These are phyloP conservation scores for Lamellibrachia satsuma DNA, from an alignment of 2,888 invertebrate genomes.

Conservation along the genomic window DNA sequence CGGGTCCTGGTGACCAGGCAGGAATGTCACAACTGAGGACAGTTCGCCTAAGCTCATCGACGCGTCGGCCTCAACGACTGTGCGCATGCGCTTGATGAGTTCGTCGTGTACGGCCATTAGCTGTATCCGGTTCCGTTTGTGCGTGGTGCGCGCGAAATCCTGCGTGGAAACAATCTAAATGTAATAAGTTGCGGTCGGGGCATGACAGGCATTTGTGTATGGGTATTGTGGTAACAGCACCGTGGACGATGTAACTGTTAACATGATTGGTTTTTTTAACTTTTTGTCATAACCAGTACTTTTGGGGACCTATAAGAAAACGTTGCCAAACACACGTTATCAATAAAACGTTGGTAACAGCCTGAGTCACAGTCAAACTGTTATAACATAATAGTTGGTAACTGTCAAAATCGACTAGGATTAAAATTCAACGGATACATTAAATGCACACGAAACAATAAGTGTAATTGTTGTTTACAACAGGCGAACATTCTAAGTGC, in stretches of 20 bases:
- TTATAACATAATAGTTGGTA: background rate
- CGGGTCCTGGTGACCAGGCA: slow-evolving; percentile 35
- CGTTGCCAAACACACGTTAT: no score
- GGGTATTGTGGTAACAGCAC: no score
- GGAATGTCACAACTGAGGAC: slow-evolving; percentile 35
- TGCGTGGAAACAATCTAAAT: slow-evolving; percentile 24
- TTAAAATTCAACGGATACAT: background rate
- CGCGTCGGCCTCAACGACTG: slow-evolving; percentile 39
- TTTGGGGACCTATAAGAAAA: no score
- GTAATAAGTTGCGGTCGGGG: background rate
- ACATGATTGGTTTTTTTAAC: no score
- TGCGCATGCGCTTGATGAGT: slow-evolving; percentile 43
- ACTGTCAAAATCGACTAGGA: background rate
- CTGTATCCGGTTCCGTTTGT: slow-evolving; percentile 32
- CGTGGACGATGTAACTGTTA: no score
- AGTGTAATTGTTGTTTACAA: background rate
- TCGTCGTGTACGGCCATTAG: slow-evolving; percentile 43
- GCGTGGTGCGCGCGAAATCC: slow-evolving; percentile 34
- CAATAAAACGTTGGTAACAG: no score
- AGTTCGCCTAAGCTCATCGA: slow-evolving; percentile 24
- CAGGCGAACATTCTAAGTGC: no score
- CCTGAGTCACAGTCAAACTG: no score
- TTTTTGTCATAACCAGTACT: no score
- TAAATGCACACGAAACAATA: background rate
- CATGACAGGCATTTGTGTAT: background rate